Conservation (phyloP, 2,888 invertebrate species). For the Tenthredo scrophulariae region DNA sequence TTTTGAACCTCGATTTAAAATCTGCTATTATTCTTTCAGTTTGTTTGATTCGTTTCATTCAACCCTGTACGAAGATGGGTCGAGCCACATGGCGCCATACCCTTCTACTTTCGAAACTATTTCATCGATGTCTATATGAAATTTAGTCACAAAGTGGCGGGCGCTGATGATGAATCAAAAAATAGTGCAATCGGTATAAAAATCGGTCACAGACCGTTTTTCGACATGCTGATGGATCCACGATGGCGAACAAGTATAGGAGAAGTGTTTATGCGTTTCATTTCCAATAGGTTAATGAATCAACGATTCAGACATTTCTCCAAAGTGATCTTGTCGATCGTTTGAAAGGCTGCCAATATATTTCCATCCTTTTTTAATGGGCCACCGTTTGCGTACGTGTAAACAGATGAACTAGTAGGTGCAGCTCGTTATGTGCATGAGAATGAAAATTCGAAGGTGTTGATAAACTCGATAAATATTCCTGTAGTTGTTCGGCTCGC, state of each 20-base stretch:
- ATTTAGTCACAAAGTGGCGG: not conserved
- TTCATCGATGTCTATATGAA: not conserved
- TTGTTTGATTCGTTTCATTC: not conserved
- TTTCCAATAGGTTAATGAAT: too few relatives aligned
- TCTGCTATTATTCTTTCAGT: not conserved
- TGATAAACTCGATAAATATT: constrained; percentile 20
- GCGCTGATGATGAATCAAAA: not conserved
- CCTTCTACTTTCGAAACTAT: too few relatives aligned
- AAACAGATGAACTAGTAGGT: not conserved
- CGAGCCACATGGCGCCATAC: not conserved
- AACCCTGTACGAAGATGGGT: not conserved
- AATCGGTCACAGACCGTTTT: not conserved
- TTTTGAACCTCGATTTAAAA: not conserved
- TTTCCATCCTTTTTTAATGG: not conserved
- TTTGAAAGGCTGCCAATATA: not conserved
- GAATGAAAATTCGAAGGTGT: not conserved
- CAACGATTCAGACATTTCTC: too few relatives aligned
- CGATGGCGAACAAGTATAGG: not conserved
- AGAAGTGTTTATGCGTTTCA: too few relatives aligned
- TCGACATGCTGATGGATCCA: not conserved
- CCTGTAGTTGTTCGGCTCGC: not conserved
- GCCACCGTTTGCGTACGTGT: not conserved
- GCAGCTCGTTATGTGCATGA: constrained; percentile 1
- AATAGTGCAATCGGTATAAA: not conserved
- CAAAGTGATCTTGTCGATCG: not conserved